These are phyloP conservation scores for Clitarchus hookeri DNA, from an alignment of 2,888 invertebrate species.

Conservation along the genomic window DNA sequence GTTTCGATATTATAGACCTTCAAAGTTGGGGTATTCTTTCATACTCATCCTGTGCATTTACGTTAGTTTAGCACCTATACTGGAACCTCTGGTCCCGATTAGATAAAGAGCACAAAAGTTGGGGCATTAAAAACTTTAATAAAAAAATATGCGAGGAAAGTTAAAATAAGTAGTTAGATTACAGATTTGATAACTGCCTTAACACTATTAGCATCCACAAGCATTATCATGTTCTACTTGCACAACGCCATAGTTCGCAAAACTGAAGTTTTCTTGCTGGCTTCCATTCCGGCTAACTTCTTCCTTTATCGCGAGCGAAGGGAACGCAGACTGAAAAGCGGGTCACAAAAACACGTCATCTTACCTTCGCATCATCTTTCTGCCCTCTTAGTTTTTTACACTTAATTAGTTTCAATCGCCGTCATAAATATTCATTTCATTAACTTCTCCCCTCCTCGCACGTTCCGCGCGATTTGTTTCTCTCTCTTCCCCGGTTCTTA, in stretches of 20 bases:
- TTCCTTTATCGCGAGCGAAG: not conserved
- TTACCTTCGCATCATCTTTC: slow-evolving; percentile 25
- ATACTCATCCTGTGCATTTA: too few species aligned
- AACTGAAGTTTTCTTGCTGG: not conserved
- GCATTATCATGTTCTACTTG: not conserved
- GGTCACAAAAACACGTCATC: slow-evolving; percentile 24
- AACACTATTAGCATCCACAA: too few species aligned
- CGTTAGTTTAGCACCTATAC: too few species aligned
- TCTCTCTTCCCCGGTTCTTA: slow-evolving; percentile 32
- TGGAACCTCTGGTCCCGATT: too few species aligned
- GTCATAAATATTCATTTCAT: slow-evolving; percentile 32
- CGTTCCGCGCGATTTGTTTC: slow-evolving; percentile 39
- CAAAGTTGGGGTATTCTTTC: too few species aligned
- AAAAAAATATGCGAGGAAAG: too few species aligned
- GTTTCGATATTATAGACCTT: too few species aligned
- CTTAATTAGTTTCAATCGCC: slow-evolving; percentile 30
- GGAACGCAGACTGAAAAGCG: not conserved
- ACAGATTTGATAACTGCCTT: too few species aligned
- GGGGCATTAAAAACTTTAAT: too few species aligned
- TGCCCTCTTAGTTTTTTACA: slow-evolving; percentile 27
- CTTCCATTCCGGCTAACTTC: not conserved
- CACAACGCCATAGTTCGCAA: not conserved
- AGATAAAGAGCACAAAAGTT: too few species aligned
- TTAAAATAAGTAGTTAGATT: too few species aligned
- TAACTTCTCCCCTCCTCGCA: slow-evolving; percentile 18